A percentile compares a stretch with the other conserved stretches of the same genome.
These are phyloP conservation scores for Laterallus jamaicensis DNA, from an alignment of 2,113 vertebrate species.

Conservation along the genomic window DNA sequence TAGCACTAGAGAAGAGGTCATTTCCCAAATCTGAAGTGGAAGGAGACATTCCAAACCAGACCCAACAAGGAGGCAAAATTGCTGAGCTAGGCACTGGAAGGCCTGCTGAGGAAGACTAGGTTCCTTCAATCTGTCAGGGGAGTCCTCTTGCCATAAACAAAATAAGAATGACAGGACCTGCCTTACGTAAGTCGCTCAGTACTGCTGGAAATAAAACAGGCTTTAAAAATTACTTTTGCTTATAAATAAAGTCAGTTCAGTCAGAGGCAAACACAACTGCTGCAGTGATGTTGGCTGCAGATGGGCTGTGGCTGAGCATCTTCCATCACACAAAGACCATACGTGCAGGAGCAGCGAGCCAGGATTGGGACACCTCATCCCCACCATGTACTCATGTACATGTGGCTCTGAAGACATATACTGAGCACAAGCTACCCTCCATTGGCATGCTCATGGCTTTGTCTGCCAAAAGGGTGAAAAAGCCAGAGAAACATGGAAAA, in stretches of 20 bases:
- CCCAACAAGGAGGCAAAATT: not conserved
- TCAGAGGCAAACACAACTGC: not conserved
- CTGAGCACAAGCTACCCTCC: not conserved
- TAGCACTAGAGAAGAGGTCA: not conserved
- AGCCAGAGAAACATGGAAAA: not conserved
- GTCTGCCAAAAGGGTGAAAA: not conserved
- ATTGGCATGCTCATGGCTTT: not conserved
- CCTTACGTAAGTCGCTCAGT: not conserved
- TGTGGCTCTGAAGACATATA: fast-evolving
- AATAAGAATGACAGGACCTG: not conserved
- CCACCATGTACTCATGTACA: no score
- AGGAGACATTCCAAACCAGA: not conserved
- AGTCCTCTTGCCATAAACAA: not conserved
- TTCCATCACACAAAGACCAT: no score
- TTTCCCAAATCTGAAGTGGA: not conserved
- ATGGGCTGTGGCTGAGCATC: not conserved
- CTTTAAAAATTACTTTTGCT: not conserved
- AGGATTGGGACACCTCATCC: not conserved
- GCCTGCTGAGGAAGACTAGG: not conserved
- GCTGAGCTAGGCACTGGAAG: not conserved
- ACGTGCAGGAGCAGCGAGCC: no score
- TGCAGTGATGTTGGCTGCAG: not conserved
- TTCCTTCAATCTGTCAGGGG: not conserved
- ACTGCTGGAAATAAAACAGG: not conserved
- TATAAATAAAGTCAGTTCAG: not conserved